Base-by-base conservation (phyloP, 2,113 vertebrate genomes). In the Andinoacara biseriatus region DNA sequence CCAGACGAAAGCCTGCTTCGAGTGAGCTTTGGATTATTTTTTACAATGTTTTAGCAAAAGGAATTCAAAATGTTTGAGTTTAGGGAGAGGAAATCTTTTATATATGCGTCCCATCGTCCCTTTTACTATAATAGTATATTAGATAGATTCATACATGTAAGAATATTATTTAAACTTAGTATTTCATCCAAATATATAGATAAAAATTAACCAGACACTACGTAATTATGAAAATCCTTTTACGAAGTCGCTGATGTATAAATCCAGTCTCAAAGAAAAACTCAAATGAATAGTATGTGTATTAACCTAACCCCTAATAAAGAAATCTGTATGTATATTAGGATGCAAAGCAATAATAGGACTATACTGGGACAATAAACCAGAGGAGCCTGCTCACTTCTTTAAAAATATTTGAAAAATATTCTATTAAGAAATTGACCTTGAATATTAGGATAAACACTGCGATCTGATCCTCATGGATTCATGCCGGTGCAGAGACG, bases 341-440 rank as follows among this genome's bases (percentile, higher is more conserved):
- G 85, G 90, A 92, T 81, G 63, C 89, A 93, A 93, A 93, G 94
- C 94, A 94, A 94, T 94, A 94, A 92, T 90, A 91, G 69, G 84
- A 91, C 83, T 81, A 89, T 89, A 92, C 89, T 88, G 88, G 85
- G 91, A 93, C 87, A 85, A 81, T 90, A 88, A 87, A 87, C 86
- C 79, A 89, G 67, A 52, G 65, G 65, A 52, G 78, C 63, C 85
- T 63, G 76, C 80, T 78, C 80, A 78, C 56, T 87, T 88, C 78
- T 87, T 78, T 82, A 65, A 81, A 87, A 84, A 78, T 85, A 88
- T 79, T 87, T 78, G 80, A 65, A 81, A 87, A 84, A 78, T 85
- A 88, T 79, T 78, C 60, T 86, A 85, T 88, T 72, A 46, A 89
- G 81, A 85, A 82, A 80, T 43, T 67, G 76, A 88, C 81, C 80